Base-by-base conservation (phyloP, 2,113 vertebrate genomes). In the Holacanthus passer region DNA sequence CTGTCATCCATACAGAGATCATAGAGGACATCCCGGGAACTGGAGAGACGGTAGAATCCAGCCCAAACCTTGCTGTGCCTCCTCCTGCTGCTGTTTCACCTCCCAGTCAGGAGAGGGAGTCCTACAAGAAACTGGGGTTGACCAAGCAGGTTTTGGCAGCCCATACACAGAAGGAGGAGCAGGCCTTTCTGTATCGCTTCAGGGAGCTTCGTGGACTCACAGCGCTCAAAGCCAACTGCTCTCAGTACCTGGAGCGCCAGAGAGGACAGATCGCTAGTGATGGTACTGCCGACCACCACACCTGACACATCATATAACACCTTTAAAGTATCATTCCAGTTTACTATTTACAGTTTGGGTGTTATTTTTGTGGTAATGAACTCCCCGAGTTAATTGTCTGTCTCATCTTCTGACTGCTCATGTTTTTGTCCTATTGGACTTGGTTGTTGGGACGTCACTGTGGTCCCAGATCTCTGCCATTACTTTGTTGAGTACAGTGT, bases 131-230 rank as follows among this genome's bases (percentile, higher is more conserved):
- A 79, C 93, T 97, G 74, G 97, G 97, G 0, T 94, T 99, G 73
- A 99, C 98, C 72, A 99, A 99, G 92, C 96, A 99, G 86, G 95
- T 98, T 65, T 95, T 99, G 92, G 97, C 97, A 0, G 97, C 96
- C 6, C 98, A 99, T 76, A 99, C 98, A 0, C 97, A 98, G 85
- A 98, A 97, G 83, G 98, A 99, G 74, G 98, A 99, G 80, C 97
- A 98, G 88, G 95, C 92, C 66, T 99, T 98, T 91, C 94, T 99
- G 65, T 95, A 89, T 75, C 97, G 93, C 79, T 96, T 97, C 79
- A 95, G 89, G 76, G 96, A 98, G 87, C 93, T 94, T 3, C 94
- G 94, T 4, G 94, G 78, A 19, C 93, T 96, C 29, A 88, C 92
- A 5, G 81, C 91, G 8, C 95, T 97, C 66, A 96, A 96, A 83